phyloP scores from a whole-genome alignment of 2,113 vertebrate genomes.

The Melanostigma gelatinosum region DNA sequence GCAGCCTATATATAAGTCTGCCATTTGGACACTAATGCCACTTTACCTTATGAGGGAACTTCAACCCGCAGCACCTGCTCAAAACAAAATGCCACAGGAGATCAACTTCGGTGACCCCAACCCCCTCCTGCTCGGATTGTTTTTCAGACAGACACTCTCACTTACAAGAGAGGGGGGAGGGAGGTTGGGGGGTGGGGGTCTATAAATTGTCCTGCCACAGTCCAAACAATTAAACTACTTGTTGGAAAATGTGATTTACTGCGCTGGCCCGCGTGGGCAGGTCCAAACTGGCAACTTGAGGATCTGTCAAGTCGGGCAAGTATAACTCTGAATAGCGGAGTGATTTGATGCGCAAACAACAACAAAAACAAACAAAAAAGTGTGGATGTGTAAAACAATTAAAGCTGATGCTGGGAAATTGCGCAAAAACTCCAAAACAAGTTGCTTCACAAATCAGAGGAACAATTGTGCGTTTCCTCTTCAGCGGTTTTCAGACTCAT shows the following conservation, averaged over 20 bases:
- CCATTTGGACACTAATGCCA: conserved; percentile 97
- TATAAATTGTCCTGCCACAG: conserved; percentile 61
- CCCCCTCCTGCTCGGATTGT: conserved; percentile 82
- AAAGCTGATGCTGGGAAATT: not conserved
- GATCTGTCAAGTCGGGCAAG: conserved; percentile 26
- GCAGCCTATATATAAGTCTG: conserved; percentile 99
- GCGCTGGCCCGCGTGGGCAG: conserved; percentile 20
- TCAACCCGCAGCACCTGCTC: conserved; percentile 94
- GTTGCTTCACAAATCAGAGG: conserved; percentile 13
- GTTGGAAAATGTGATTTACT: conserved; percentile 60
- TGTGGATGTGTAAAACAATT: conserved; percentile 21
- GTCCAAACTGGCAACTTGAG: conserved; percentile 13
- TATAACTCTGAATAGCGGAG: conserved; percentile 6
- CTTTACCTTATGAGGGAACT: conserved; percentile 99
- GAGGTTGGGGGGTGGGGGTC: not conserved
- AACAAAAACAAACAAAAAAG: conserved; percentile 10
- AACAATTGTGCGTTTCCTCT: conserved; percentile 25
- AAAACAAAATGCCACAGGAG: conserved; percentile 96
- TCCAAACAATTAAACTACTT: conserved; percentile 69
- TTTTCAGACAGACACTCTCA: conserved; percentile 90
- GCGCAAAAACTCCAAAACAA: not conserved
- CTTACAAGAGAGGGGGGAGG: conserved; percentile 77
- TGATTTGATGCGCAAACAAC: conserved; percentile 34
- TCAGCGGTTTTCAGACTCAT: conserved; percentile 16
- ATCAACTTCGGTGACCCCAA: conserved; percentile 84